Conservation (phyloP, 2,113 vertebrate species). For the Regulus satrapa region DNA sequence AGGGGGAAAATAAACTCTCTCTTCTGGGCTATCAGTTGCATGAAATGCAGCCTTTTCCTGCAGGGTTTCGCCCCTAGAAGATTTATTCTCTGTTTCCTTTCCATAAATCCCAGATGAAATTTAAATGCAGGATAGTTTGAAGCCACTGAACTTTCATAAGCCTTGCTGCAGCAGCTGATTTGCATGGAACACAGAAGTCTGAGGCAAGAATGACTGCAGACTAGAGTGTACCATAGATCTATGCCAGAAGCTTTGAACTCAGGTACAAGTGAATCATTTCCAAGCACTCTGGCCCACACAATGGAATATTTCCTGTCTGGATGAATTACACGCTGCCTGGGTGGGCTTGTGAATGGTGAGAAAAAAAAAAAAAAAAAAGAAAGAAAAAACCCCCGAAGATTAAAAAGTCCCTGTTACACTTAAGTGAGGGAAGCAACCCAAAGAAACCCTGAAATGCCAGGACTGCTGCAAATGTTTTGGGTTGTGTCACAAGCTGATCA, state of each 20-base stretch:
- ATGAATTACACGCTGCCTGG: conserved; percentile 23
- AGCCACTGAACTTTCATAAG: background rate
- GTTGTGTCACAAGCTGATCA: background rate
- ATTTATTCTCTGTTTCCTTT: background rate
- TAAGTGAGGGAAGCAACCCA: background rate
- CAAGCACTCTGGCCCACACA: conserved; percentile 36
- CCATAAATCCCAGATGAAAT: background rate
- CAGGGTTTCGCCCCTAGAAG: background rate
- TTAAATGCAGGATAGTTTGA: background rate
- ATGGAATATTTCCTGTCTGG: conserved; percentile 50
- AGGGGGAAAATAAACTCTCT: background rate
- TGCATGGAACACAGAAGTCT: background rate
- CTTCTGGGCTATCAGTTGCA: background rate
- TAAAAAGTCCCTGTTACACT: background rate
- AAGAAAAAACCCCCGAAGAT: no score
- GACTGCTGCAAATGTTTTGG: background rate
- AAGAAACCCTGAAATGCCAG: background rate
- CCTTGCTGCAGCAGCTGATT: background rate
- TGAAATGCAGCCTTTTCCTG: background rate
- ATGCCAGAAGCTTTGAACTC: conserved; percentile 36
- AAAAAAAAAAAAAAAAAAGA: rapidly evolving
- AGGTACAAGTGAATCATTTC: conserved; percentile 51
- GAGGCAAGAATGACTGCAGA: background rate
- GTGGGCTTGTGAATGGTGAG: conserved; percentile 48
- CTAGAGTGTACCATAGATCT: background rate